phyloP scores from a whole-genome alignment of 2,888 invertebrate species.

The Melinaea menophilus region DNA sequence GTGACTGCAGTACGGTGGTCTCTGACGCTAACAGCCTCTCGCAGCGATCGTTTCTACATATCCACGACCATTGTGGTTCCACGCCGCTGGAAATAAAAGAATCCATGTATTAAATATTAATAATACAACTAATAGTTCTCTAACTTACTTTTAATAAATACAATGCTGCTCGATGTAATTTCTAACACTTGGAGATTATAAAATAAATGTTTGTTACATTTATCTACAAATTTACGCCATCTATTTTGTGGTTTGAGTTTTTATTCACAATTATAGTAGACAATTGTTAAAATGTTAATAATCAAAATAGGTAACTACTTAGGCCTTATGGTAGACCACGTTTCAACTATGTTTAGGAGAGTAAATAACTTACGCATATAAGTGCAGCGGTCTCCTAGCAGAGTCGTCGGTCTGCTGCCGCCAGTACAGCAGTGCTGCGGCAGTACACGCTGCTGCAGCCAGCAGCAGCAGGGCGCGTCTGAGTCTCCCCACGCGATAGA shows the following conservation, averaged over 20 bases:
- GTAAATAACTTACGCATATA: constrained; percentile 50
- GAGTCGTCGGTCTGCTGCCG: constrained; percentile 74
- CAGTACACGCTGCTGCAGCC: constrained; percentile 75
- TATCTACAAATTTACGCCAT: too few species aligned
- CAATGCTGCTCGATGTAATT: too few species aligned
- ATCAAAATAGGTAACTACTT: neutral
- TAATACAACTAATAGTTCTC: neutral
- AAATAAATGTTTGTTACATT: too few species aligned
- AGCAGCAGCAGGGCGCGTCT: constrained; percentile 76
- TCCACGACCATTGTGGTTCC: constrained; percentile 86
- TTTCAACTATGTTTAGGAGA: neutral
- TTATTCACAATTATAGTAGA: too few species aligned
- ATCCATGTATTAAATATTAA: neutral
- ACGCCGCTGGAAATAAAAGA: constrained; percentile 57
- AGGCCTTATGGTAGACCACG: too few species aligned
- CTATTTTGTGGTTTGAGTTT: too few species aligned
- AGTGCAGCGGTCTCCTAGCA: constrained; percentile 55
- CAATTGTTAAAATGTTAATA: neutral
- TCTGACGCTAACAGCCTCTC: constrained; percentile 75
- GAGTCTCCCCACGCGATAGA: constrained; percentile 73
- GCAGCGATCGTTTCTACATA: constrained; percentile 84
- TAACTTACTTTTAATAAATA: too few species aligned
- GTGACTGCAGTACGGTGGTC: constrained; percentile 72
- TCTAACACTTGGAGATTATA: too few species aligned
- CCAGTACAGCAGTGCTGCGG: constrained; percentile 79